phyloP scores from a whole-genome alignment of 2,113 vertebrate genomes.

The Uropsilus gracilis region DNA sequence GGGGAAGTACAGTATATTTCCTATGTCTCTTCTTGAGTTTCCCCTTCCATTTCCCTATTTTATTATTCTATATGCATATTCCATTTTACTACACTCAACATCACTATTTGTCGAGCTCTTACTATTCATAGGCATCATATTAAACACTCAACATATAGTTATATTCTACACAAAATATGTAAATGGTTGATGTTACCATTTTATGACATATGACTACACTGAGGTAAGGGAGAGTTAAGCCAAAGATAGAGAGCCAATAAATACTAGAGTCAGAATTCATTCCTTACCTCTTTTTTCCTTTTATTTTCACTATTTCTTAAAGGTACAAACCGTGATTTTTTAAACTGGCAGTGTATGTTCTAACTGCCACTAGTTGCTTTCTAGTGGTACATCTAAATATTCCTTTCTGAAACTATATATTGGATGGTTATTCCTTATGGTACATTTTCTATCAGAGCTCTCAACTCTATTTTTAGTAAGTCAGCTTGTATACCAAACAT shows the following conservation, averaged over 20 bases:
- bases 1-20: background rate
- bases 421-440: background rate
- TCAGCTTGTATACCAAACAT: background rate
- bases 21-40: background rate
- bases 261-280: background rate
- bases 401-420: background rate
- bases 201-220: background rate
- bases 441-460: background rate
- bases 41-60: background rate
- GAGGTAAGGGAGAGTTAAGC: background rate
- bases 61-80: rapidly evolving
- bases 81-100: background rate
- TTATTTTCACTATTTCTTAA: background rate
- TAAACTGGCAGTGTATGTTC: background rate
- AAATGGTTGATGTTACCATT: background rate
- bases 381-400: background rate
- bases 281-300: background rate
- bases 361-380: background rate
- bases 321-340: background rate
- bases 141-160: background rate
- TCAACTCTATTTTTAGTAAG: background rate
- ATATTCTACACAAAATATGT: background rate
- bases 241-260: background rate
- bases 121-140: background rate
- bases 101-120: no score